These are phyloP conservation scores for Tonatia bakeri DNA, from an alignment of 2,113 vertebrate genomes.

Conservation along the genomic window DNA sequence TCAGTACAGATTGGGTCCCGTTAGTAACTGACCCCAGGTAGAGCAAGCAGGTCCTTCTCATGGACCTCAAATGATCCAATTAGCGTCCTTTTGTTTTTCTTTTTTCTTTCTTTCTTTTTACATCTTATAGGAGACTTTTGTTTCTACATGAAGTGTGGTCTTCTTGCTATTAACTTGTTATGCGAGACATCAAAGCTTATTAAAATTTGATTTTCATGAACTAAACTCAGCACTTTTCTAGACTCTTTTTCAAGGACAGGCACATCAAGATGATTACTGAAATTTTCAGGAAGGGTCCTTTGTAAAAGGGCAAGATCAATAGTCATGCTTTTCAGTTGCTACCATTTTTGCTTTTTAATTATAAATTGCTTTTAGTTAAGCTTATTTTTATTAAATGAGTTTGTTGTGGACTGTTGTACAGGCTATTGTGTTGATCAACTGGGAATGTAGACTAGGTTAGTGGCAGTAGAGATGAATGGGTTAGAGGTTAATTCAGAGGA, in stretches of 20 bases:
- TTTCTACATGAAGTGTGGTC: not conserved
- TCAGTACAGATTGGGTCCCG: not conserved
- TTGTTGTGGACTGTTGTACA: not conserved
- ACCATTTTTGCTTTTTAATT: slow-evolving; percentile 4
- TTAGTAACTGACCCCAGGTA: not conserved
- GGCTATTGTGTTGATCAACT: not conserved
- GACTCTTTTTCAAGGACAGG: not conserved
- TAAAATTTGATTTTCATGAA: slow-evolving; percentile 18
- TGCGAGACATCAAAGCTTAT: not conserved
- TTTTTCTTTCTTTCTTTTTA: not conserved
- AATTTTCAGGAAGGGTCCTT: not conserved
- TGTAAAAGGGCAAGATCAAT: not conserved
- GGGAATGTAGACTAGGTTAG: not conserved
- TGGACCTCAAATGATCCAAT: not conserved
- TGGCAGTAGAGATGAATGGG: not conserved
- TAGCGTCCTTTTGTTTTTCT: not conserved
- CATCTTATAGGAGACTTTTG: not conserved
- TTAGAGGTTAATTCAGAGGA: not conserved
- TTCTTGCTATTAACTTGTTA: not conserved
- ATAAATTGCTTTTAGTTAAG: not conserved
- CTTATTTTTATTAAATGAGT: not conserved
- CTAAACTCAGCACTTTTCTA: not conserved
- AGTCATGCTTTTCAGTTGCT: not conserved
- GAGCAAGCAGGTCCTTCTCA: not conserved
- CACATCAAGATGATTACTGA: not conserved